Percentiles rank a stretch among this genome's conserved stretches.
phyloP scores from a whole-genome alignment of 2,797 vertebrate genomes.

The Propithecus perrieri region DNA sequence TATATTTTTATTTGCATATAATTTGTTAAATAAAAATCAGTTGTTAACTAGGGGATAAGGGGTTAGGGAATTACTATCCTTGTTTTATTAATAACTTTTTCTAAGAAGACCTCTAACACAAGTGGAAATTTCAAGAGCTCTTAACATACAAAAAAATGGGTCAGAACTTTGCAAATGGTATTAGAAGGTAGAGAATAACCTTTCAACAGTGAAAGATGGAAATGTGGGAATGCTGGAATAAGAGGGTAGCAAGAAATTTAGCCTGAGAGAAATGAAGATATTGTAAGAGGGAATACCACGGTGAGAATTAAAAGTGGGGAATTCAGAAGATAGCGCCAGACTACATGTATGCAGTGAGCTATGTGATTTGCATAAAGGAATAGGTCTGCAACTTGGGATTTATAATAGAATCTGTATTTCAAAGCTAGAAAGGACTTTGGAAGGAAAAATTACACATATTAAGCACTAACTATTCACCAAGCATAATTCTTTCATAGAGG shows the following conservation, averaged over 20 bases:
- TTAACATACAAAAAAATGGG: neutral
- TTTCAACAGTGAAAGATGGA: neutral
- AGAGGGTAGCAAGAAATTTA: neutral
- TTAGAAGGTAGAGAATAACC: neutral
- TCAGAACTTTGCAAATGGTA: neutral
- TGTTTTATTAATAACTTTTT: slow-evolving; percentile 13
- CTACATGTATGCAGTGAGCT: neutral
- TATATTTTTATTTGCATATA: slow-evolving; percentile 3
- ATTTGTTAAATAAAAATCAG: neutral
- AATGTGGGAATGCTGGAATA: neutral
- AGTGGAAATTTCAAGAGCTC: slow-evolving; percentile 38
- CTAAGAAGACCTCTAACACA: neutral
- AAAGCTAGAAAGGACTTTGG: neutral
- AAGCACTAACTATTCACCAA: neutral
- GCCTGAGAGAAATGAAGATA: neutral
- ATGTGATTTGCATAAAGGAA: neutral
- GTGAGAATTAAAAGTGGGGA: neutral
- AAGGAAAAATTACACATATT: neutral
- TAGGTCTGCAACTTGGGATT: neutral
- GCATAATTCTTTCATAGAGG: neutral
- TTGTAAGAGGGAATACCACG: neutral
- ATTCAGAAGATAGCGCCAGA: neutral
- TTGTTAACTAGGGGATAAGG: neutral
- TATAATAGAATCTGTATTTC: neutral
- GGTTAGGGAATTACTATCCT: neutral